Conservation (phyloP, 2,888 invertebrate species). For the Philonicus albiceps region DNA sequence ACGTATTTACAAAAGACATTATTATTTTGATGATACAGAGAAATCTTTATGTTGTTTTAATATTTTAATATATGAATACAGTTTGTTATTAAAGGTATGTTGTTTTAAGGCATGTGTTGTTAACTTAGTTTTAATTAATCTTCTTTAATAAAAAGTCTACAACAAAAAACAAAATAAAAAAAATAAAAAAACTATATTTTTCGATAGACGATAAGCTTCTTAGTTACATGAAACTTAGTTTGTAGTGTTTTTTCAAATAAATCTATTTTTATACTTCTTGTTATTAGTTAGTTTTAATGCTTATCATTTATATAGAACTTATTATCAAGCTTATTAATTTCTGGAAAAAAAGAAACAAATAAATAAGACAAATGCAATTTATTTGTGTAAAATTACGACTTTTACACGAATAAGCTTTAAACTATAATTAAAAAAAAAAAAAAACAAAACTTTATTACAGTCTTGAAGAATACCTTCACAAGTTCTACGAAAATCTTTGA, state of each 20-base stretch:
- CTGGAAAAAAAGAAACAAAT: background rate
- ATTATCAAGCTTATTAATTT: background rate
- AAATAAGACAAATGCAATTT: background rate
- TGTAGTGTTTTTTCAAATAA: slow-evolving; percentile 18
- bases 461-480: background rate
- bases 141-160: slow-evolving; percentile 1
- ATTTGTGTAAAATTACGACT: slow-evolving; percentile 10
- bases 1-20: slow-evolving; percentile 23
- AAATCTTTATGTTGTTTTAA: slow-evolving; percentile 41
- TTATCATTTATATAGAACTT: background rate
- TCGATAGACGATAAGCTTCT: slow-evolving; percentile 23
- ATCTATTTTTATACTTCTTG: slow-evolving; percentile 38
- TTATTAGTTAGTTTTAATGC: slow-evolving; percentile 20
- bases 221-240: slow-evolving; percentile 20
- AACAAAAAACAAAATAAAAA: background rate
- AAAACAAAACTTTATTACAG: background rate
- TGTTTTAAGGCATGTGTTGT: slow-evolving; percentile 50
- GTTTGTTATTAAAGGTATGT: slow-evolving; percentile 48
- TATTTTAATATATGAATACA: slow-evolving; percentile 41
- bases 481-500: background rate
- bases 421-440: background rate
- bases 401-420: slow-evolving; percentile 11
- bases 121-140: slow-evolving; percentile 39
- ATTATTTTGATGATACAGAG: slow-evolving; percentile 31
- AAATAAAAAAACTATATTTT: background rate